Base-by-base conservation (phyloP, 1,140 invertebrate genomes). In the Polypedilum vanderplanki region DNA sequence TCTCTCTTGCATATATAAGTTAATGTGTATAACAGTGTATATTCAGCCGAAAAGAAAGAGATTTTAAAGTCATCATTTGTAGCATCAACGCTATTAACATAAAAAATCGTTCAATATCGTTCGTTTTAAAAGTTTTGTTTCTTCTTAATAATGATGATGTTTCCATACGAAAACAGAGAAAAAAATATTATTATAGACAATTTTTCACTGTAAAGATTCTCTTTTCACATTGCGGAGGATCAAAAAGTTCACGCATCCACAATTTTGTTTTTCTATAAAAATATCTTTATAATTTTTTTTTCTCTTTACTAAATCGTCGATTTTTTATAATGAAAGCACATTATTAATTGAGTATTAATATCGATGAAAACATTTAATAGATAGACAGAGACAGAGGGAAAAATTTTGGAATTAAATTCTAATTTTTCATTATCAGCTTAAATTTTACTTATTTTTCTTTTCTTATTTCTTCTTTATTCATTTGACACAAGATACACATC, bases 291-390 rank as follows among this genome's bases (percentile, higher is more conserved):
- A 33, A 33, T 33, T 33, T 33, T 33, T 33, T 33, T 33, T 5
- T 33, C 24, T 33, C 24, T 33, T 33, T 33, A 33, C 24, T 33
- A 33, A 33, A 33, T 46, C 9, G 41, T 46, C 41, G 41, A 46
- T 46, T 46, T 12, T 46, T 46, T 15, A 46, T 46, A 46, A 12
- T 46, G 15, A 46, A 46, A 46, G 41, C 41, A 46, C 15, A 12
- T 70, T 70, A 70, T 70, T 70, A 70, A 70, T 70, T 70, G 65
- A 70, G 65, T 70, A 70, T 70, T 70, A 70, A 70, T 70, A 70
- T 22, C 65, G 65, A 70, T 7, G 10, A 9, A 12, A 22, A 22
- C 17, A 70, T 20, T 70, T 22, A 7, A 22, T 33, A 33, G 24
- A 33, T 33, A 33, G 24, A 33, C 24, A 33, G 24, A 33, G 24